Evolutionary conservation across 2,888 invertebrate genomes (phyloP), one percentile per base, ranked within the genome.

Genomic region (Tuta absoluta): DNA sequence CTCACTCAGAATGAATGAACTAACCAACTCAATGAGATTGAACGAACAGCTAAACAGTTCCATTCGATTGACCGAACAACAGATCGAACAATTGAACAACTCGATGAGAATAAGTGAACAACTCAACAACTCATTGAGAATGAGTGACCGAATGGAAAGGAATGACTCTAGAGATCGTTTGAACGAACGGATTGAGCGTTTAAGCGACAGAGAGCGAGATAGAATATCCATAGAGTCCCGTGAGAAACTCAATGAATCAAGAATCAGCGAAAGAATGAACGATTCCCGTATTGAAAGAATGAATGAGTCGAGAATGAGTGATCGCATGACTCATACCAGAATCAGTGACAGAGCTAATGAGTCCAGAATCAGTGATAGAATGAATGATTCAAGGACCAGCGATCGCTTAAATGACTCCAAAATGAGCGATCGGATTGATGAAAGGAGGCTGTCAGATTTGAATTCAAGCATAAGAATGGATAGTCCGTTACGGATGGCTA

Each of bases 401-500:
- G 77, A 75, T 62, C 68, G 75, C 59, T 68, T 75, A 66, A 78
- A 73, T 63, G 79, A 76, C 14, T 72, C 71, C 0, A 67, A 72
- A 56, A 62, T 66, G 17, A 68, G 67, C 23, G 74, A 56, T 14
- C 66, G 76, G 69, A 77, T 81, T 41, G 80, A 81, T 63, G 81
- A 81, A 28, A 70, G 78, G 3, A 69, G 81, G 38, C 76, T 85
- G 82, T 79, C 81, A 0, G 89, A 89, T 23, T 63, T 87, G 23
- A 89, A 89, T 60, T 83, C 88, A 0, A 89, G 89, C 62, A 76
- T 86, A n/a, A 77, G 87, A 67, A 76, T 83, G 23, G 89, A 90
- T 10, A 89, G 89, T 74, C 89, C 89, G 0, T 24, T 87, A 60
- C 78, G 1, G 76, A 81, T 61, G 48, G 48, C 61, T 28, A 48